A percentile compares a stretch with the other conserved stretches of the same genome.
phyloP scores from a whole-genome alignment of 2,888 invertebrate genomes.

The Phorcus lineatus region DNA sequence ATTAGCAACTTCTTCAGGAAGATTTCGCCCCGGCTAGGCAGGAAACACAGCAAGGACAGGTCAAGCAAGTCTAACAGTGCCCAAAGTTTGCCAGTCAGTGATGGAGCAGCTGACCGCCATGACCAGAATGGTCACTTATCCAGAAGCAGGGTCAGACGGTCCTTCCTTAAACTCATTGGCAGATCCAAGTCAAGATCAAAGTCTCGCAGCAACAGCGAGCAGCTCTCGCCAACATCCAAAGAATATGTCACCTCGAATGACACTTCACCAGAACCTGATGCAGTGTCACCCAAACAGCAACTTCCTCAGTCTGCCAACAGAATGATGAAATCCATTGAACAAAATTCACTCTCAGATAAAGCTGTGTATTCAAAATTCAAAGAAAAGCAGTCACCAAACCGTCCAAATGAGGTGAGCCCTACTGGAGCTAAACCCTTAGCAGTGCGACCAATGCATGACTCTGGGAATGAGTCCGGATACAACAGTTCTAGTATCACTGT shows the following conservation, averaged over 20 bases:
- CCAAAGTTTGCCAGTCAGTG: constrained; percentile 53
- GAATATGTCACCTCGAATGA: constrained; percentile 25
- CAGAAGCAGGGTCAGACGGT: constrained; percentile 59
- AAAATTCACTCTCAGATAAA: constrained; percentile 55
- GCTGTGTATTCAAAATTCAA: constrained; percentile 69
- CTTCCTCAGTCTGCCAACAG: constrained; percentile 37
- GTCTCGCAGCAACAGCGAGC: constrained; percentile 17
- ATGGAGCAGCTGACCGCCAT: constrained; percentile 37
- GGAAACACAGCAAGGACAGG: constrained; percentile 40
- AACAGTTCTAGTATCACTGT: not conserved
- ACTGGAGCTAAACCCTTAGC: constrained; percentile 43
- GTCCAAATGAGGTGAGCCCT: constrained; percentile 39
- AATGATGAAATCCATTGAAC: constrained; percentile 67
- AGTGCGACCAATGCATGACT: constrained; percentile 27
- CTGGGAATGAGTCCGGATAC: constrained; percentile 15
- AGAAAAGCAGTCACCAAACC: constrained; percentile 59
- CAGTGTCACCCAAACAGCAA: constrained; percentile 18
- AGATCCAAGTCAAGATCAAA: constrained; percentile 48
- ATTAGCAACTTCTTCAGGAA: constrained; percentile 70
- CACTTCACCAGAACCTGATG: constrained; percentile 8
- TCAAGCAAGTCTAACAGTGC: constrained; percentile 58
- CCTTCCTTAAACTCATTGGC: constrained; percentile 62
- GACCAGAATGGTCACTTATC: constrained; percentile 51
- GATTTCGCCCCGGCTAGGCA: constrained; percentile 62
- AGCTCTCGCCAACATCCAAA: constrained; percentile 3